Base-by-base conservation (phyloP, 2,888 invertebrate genomes). In the Cryptophagus acutangulus region DNA sequence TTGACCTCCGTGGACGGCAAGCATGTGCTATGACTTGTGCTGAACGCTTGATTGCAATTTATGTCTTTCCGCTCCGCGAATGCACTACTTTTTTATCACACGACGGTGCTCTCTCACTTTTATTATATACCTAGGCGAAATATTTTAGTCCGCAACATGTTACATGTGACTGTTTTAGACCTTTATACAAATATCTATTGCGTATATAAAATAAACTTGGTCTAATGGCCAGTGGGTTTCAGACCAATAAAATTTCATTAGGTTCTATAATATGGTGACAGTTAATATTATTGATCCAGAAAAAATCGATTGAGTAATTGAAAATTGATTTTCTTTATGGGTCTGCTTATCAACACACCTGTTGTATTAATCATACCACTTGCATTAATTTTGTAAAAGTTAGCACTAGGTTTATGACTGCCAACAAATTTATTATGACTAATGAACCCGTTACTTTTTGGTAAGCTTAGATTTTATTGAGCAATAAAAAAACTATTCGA, bases 1-100 rank as follows among this genome's bases (percentile, higher is more conserved):
- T 56, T 50, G 54, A 53, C 55, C 53, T 48, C 50, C 46, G 47
- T 44, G 45, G 53, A 48, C 51, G 51, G 49, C 46, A 46, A 39
- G 45, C 44, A 45, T 47, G 52, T 51, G 52, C 51, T 53, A 49
- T 51, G 57, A 54, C 46, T 54, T 26, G 46, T 45, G 50, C 49
- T 48, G 40, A 44, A 48, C 52, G 48, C 52, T 51, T 58, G 57
- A 58, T 58, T 58, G 56, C 56, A 49, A 58, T 58, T 58, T 58
- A 58, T 58, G 52, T 46, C 54, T 52, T 55, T 53, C 50, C 48
- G 51, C 45, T 48, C 42, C 36, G 40, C 46, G 40, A 45, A 45
- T 40, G 43, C 37, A 45, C 41, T 38, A 43, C 40, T 41, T 46
- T 46, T 43, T 36, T 16, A 8, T 13, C 26, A 26, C 4, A 26